A percentile compares a stretch with the other conserved stretches of the same genome.
Conservation (phyloP, 2,113 vertebrate species). For the Hypanus sabinus region DNA sequence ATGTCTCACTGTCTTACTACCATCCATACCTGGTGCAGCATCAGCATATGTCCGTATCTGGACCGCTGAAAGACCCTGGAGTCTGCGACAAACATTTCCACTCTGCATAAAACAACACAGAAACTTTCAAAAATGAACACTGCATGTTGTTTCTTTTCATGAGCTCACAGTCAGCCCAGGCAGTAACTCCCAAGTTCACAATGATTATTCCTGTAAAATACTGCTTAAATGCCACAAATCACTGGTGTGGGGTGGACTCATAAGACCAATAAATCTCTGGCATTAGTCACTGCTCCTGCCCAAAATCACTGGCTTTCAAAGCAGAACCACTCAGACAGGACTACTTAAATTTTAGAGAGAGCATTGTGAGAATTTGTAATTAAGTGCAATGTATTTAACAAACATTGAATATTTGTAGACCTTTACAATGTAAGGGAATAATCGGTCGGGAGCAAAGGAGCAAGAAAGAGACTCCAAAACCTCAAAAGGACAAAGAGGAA, state of each 20-base stretch:
- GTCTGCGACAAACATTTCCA: constrained; percentile 63
- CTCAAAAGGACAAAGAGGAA: neutral
- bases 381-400: no score
- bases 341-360: neutral
- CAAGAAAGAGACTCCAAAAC: no score
- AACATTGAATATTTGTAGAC: no score
- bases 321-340: neutral
- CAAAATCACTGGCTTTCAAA: no score
- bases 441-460: no score
- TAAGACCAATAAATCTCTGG: neutral
- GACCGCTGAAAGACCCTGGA: constrained; percentile 63
- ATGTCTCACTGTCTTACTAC: neutral
- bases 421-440: no score
- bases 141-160: no score
- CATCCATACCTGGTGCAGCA: constrained; percentile 67
- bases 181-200: no score
- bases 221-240: neutral
- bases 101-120: neutral
- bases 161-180: no score
- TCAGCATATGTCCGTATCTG: constrained; percentile 76
- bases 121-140: neutral
- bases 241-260: neutral
- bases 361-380: neutral
- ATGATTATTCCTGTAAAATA: neutral
- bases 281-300: no score